Evolutionary conservation across 2,797 vertebrate genomes (phyloP).

Genomic region (Phrynocephalus forsythii): DNA sequence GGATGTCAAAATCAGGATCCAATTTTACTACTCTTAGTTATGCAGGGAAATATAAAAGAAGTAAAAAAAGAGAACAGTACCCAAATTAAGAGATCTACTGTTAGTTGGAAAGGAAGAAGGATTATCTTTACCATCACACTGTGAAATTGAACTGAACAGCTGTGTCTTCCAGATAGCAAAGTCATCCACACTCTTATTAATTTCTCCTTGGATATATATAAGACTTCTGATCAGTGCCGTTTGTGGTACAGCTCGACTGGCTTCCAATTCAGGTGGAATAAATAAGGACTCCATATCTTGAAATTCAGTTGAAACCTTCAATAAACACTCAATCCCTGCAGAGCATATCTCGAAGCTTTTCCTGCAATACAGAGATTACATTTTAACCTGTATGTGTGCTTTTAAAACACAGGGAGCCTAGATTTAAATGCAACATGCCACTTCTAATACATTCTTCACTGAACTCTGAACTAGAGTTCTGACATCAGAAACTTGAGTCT

Average conservation of each 20-base stretch:
- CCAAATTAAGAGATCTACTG: background rate
- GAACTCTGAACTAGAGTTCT: background rate
- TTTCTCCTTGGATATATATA: constrained; percentile 82
- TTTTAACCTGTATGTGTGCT: background rate
- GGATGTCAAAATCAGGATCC: background rate
- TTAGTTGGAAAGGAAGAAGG: background rate
- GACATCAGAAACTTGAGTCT: background rate
- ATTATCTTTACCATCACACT: constrained; percentile 70
- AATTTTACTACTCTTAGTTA: background rate
- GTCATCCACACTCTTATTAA: constrained; percentile 79
- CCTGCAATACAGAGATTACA: constrained; percentile 79
- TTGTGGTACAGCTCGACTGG: constrained; percentile 65
- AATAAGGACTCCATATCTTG: constrained; percentile 85
- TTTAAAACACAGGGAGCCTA: background rate
- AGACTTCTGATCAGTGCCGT: constrained; percentile 84
- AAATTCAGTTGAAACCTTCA: constrained; percentile 81
- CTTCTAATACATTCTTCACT: background rate
- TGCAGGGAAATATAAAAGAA: background rate
- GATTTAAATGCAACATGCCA: background rate
- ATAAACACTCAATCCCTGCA: constrained; percentile 82
- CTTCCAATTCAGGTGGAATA: constrained; percentile 71
- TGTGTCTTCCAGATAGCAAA: constrained; percentile 89
- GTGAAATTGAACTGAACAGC: constrained; percentile 76
- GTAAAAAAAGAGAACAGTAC: background rate
- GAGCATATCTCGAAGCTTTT: constrained; percentile 85